Evolutionary conservation across 2,888 invertebrate genomes (phyloP), one percentile per base, ranked within the genome.

Genomic region (Baronia brevicornis): DNA sequence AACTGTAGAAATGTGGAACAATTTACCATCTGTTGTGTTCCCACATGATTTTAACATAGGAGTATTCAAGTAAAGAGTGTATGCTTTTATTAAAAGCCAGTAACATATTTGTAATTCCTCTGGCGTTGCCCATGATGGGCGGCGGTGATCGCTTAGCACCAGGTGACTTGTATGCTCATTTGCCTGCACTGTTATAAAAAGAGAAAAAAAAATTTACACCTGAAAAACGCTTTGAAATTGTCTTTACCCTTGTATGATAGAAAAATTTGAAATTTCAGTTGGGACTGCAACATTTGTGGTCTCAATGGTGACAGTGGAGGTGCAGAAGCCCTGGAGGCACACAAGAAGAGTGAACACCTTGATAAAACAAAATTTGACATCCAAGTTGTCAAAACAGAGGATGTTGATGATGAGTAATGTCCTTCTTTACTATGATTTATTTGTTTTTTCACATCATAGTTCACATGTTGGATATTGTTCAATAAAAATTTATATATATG

Each of bases 261-360:
- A n/a, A n/a, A n/a, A n/a, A n/a, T n/a, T n/a, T n/a, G n/a, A n/a
- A n/a, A n/a, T 59, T 55, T 8, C 47, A 71, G 70, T 7, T 78
- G 77, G 75, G 59, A 64, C 34, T 75, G 77, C 48, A 51, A 59
- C 2, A 61, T 67, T 18, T 73, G 77, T 41, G 60, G 59, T 0
- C 40, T 37, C 13, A 38, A 38, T 4, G 68, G 65, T 0, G 44
- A 46, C 1, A 31, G 38, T 0, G 73, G 74, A 0, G 74, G 73
- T 0, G 29, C 38, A 0, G 39, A 56, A 0, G 64, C 60, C 0
- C 53, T 63, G 19, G 50, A 70, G 0, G 60, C 70, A 1, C 78
- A 77, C 41, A 61, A 61, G 38, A 43, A 75, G 3, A 42, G 61
- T 0, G 28, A 44, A 7, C 78, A 74, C 31, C 36, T 57, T 3